Percentiles rank a stretch among this genome's conserved stretches.
Evolutionary conservation across 1,140 invertebrate genomes (phyloP).

Genomic region (Leptopilina clavipes): DNA sequence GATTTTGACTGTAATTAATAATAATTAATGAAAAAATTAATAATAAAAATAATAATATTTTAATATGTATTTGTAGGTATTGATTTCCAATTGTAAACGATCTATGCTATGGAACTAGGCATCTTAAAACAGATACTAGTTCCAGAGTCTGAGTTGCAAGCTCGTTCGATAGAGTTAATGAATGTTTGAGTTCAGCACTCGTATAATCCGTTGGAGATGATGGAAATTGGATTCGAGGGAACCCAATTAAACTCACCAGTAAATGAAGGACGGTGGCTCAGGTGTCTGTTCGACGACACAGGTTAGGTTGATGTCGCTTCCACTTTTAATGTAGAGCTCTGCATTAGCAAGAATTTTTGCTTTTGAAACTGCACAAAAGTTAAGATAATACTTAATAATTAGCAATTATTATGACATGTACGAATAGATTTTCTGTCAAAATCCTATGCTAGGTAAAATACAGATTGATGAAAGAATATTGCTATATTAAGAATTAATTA

Average conservation of each 20-base stretch:
- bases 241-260: constrained; percentile 78
- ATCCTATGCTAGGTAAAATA: too few species aligned
- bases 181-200: constrained; percentile 21
- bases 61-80: background rate
- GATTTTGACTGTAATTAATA: too few species aligned
- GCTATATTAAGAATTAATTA: too few species aligned
- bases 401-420: too few species aligned
- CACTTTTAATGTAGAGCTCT: constrained; percentile 90
- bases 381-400: background rate
- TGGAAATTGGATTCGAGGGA: constrained; percentile 44
- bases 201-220: constrained; percentile 39
- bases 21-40: too few species aligned
- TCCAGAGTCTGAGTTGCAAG: background rate
- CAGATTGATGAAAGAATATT: too few species aligned
- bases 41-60: too few species aligned
- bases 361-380: constrained; percentile 82
- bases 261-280: constrained; percentile 92
- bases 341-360: constrained; percentile 90
- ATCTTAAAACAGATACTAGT: background rate
- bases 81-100: background rate
- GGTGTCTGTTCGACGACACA: constrained; percentile 90
- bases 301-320: constrained; percentile 92
- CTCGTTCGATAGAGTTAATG: constrained; percentile 36
- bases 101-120: background rate
- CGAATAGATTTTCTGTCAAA: too few species aligned